Conservation (phyloP, 2,113 vertebrate genomes). For the Pao palembangensis region DNA sequence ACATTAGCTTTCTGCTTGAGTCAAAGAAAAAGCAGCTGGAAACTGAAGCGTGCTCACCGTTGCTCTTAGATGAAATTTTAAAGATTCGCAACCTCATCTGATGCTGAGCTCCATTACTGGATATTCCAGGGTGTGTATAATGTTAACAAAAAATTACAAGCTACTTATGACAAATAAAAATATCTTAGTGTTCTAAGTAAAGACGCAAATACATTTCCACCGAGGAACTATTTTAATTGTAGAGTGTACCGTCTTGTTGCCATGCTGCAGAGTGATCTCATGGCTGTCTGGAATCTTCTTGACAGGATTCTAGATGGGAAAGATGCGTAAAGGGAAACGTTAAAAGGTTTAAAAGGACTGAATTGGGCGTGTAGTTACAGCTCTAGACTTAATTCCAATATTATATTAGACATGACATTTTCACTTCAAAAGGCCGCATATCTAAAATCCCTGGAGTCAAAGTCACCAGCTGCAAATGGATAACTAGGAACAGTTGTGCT, state of each 20-base stretch:
- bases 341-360: not conserved
- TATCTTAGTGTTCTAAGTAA: not conserved
- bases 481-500: not conserved
- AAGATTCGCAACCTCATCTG: not conserved
- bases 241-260: slow-evolving; percentile 84
- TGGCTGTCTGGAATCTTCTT: slow-evolving; percentile 95
- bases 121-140: slow-evolving; percentile 1
- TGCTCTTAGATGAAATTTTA: not conserved
- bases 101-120: not conserved
- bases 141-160: not conserved
- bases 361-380: not conserved
- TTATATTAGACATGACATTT: slow-evolving; percentile 5
- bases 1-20: not conserved
- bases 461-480: slow-evolving; percentile 5
- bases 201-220: slow-evolving; percentile 2
- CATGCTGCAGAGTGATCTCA: slow-evolving; percentile 91
- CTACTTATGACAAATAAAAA: slow-evolving; percentile 1
- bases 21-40: not conserved
- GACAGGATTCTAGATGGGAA: slow-evolving; percentile 79
- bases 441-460: slow-evolving; percentile 8
- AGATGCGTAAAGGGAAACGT: slow-evolving; percentile 9
- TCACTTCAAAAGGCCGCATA: not conserved
- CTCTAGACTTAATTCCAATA: not conserved
- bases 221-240: not conserved
- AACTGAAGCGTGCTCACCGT: not conserved